Base-by-base conservation (phyloP, 2,888 invertebrate genomes). In the Belgica antarctica region DNA sequence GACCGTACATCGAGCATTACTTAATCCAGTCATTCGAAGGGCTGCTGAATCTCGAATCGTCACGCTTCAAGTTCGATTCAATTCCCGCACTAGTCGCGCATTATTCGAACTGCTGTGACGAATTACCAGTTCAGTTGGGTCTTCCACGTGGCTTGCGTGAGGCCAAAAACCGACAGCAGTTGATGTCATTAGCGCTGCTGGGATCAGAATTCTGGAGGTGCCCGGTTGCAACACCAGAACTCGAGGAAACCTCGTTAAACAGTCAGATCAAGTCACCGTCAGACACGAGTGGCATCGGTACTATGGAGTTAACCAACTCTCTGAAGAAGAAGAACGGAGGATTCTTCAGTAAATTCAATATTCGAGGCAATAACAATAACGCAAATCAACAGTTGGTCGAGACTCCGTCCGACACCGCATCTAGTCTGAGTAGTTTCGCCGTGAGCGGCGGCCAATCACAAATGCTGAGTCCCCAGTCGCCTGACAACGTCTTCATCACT, bases 1-100 rank as follows among this genome's bases (percentile, higher is more conserved):
- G 93, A 1, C 92, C 93, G 7, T 94, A 94, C 80, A 94, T 96
- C 76, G 96, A 97, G 78, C 96, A 97, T 81, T 97, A 96, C 83
- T 86, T 97, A 75, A 93, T 97, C 74, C 95, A 95, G 80, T 89
- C 92, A 15, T 85, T 87, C 62, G 86, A 85, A 47, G 89, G 90
- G 68, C 87, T 90, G 74, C 84, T 96, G 72, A 91, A 92, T 68
- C 84, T 97, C 74, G 96, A 97, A 81, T 95, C 95, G 71, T 96
- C 96, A 34, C 90, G 92, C 76, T 93, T 95, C 81, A 89, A 90
- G 76, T 97, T 97, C 80, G 89, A 90, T 78, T 92, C 92, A 75
- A 93, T 96, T 79, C 95, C 96, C 46, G 88, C 91, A 73, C 85
- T 97, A 74, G 92, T 97, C 74, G 92, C 93, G 69, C 93, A 96